Evolutionary conservation across 1,140 invertebrate genomes (phyloP).

Genomic region (Hyles vespertilio): DNA sequence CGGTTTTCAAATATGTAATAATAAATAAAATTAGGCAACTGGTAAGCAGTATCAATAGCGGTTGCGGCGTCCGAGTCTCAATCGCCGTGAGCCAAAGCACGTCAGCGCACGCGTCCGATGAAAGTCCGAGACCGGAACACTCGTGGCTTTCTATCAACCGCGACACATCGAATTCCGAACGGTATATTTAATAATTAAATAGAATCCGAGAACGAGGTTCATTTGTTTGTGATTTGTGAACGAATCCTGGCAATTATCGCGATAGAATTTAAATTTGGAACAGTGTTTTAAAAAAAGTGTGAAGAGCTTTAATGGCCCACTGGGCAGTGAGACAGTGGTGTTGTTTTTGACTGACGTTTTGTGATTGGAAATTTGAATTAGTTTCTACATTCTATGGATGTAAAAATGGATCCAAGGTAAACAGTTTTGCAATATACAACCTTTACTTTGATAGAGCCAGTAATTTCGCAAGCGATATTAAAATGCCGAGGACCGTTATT

Average conservation of each 20-base stretch:
- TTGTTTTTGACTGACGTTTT: slow-evolving; percentile 1
- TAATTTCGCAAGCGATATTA: slow-evolving; percentile 1
- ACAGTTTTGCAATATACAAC: slow-evolving; percentile 1
- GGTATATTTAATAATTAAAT: slow-evolving; percentile 11
- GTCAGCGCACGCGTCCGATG: slow-evolving; percentile 50
- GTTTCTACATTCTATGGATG: slow-evolving; percentile 7
- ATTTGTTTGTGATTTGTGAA: not conserved
- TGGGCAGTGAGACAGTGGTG: slow-evolving; percentile 7
- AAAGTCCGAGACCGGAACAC: slow-evolving; percentile 47
- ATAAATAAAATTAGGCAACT: slow-evolving; percentile 20
- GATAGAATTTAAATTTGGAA: slow-evolving; percentile 14
- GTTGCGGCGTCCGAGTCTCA: slow-evolving; percentile 29
- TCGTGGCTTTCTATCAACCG: slow-evolving; percentile 49
- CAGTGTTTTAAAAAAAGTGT: slow-evolving; percentile 1
- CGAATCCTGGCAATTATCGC: not conserved
- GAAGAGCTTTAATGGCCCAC: not conserved
- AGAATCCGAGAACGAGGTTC: not conserved
- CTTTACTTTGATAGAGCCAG: not conserved
- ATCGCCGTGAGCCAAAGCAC: slow-evolving; percentile 38
- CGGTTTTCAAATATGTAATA: slow-evolving; percentile 8
- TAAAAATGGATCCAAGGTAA: slow-evolving; percentile 34
- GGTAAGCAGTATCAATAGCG: slow-evolving; percentile 21
- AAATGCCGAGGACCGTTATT: too few species aligned
- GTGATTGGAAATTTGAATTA: slow-evolving; percentile 11
- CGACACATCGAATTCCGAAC: slow-evolving; percentile 21